Percentiles rank a stretch among this genome's conserved stretches.
These are phyloP conservation scores for Sciurus niger DNA, from an alignment of 2,113 vertebrate species.

Conservation along the genomic window DNA sequence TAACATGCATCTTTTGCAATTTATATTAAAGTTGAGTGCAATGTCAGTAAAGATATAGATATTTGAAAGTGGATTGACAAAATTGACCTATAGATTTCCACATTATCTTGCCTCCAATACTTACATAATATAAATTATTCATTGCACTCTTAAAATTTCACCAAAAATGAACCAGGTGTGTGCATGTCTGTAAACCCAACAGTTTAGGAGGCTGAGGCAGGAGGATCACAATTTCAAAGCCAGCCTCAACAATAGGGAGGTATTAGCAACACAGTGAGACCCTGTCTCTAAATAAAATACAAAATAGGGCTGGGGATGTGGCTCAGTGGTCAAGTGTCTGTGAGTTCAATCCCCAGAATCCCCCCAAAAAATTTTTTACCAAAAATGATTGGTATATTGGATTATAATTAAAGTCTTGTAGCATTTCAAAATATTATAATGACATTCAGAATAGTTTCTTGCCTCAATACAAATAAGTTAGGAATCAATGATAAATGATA, in stretches of 20 bases:
- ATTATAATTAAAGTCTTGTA: neutral
- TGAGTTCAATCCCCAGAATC: too few species aligned
- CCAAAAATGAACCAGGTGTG: neutral
- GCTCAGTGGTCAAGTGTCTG: too few species aligned
- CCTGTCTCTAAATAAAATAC: too few species aligned
- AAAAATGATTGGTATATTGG: neutral
- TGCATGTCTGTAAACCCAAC: too few species aligned
- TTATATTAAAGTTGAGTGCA: neutral
- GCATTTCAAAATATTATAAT: neutral
- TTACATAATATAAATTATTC: neutral
- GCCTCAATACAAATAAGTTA: neutral
- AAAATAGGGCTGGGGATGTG: too few species aligned
- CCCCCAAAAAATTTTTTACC: neutral
- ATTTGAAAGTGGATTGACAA: neutral
- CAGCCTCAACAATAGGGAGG: too few species aligned
- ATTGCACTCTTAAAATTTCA: neutral
- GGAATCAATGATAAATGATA: neutral
- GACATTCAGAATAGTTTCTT: neutral
- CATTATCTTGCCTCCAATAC: neutral
- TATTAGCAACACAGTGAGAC: too few species aligned
- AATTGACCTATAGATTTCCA: neutral
- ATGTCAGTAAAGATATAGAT: neutral
- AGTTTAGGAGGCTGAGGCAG: too few species aligned
- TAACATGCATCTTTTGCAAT: neutral
- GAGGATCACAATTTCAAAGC: too few species aligned